Evolutionary conservation across 1,140 invertebrate genomes (phyloP).

Genomic region (Rhopalosiphum maidis): DNA sequence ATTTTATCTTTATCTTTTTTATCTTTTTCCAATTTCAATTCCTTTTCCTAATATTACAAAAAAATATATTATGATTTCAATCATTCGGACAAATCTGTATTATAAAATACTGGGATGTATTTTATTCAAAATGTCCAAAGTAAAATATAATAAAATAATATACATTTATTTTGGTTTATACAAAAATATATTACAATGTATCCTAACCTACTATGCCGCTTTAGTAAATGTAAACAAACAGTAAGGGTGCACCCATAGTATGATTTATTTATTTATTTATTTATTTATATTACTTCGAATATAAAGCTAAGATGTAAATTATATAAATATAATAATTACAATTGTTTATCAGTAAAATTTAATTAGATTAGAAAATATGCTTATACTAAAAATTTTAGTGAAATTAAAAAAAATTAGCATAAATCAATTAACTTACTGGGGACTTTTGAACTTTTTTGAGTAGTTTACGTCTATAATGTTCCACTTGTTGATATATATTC

Average conservation of each 20-base stretch:
- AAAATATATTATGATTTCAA: background rate
- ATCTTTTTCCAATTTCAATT: slow-evolving; percentile 48
- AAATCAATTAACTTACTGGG: slow-evolving; percentile 11
- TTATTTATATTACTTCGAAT: too few relatives aligned
- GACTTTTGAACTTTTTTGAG: slow-evolving; percentile 73
- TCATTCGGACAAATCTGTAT: background rate
- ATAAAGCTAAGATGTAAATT: background rate
- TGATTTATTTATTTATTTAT: too few relatives aligned
- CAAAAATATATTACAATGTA: background rate
- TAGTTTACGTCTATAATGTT: slow-evolving; percentile 90
- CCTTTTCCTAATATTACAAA: slow-evolving; percentile 23
- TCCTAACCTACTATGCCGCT: background rate
- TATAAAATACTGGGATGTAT: background rate
- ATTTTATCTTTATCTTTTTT: slow-evolving; percentile 51
- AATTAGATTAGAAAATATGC: background rate
- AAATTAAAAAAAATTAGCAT: background rate
- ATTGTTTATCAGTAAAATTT: background rate
- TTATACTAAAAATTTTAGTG: background rate
- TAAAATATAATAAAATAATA: background rate
- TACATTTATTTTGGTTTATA: too few relatives aligned
- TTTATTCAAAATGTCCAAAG: background rate
- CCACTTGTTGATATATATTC: slow-evolving; percentile 82
- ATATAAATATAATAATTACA: background rate
- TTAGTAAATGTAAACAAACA: background rate
- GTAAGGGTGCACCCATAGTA: background rate